Evolutionary conservation across 2,113 vertebrate genomes (phyloP).

Genomic region (Hemicordylus capensis): DNA sequence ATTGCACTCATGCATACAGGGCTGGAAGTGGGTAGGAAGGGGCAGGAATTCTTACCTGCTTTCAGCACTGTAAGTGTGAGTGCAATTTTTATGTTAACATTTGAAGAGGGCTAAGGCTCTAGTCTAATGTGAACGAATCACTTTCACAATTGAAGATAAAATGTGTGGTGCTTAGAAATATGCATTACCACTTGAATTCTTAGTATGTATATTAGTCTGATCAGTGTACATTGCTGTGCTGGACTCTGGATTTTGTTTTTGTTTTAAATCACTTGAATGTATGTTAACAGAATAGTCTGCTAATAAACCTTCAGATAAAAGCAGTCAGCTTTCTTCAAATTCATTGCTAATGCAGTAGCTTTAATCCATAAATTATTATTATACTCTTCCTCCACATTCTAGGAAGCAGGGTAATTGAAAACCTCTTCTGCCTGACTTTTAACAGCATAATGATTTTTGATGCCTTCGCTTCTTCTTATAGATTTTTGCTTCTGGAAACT

Average conservation of each 20-base stretch:
- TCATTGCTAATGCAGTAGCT: not conserved
- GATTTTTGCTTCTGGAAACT: not conserved
- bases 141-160: not conserved
- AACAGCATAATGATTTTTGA: accelerated
- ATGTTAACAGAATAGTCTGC: accelerated
- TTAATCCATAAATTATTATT: not conserved
- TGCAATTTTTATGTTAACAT: too few relatives aligned
- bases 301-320: accelerated
- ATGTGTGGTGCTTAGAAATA: not conserved
- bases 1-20: too few relatives aligned
- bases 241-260: accelerated
- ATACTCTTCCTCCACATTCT: not conserved
- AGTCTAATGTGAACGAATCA: not conserved
- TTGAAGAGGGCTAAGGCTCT: too few relatives aligned
- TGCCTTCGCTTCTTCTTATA: not conserved
- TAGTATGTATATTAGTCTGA: not conserved
- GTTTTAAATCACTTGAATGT: accelerated
- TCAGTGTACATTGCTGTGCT: accelerated
- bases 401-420: not conserved
- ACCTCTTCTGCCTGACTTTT: accelerated
- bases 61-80: too few relatives aligned
- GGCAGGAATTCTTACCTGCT: too few relatives aligned
- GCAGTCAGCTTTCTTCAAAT: slow-evolving; percentile 10
- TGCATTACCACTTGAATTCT: not conserved
- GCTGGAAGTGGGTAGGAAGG: too few relatives aligned